Conservation (phyloP, 2,888 invertebrate genomes). For the Gymnosoma rotundatum region DNA sequence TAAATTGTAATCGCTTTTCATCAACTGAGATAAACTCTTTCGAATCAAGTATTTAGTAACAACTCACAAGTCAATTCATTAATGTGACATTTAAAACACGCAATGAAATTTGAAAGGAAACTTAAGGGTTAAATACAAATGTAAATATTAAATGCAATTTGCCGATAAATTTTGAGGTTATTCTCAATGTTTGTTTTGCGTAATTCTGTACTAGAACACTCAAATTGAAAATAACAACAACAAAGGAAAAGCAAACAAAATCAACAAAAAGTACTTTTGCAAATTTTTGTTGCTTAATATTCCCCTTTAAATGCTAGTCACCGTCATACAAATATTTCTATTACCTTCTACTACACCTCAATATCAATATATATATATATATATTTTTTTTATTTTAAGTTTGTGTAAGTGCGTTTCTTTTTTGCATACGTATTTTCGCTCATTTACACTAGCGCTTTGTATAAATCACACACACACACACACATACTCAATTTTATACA, state of each 20-base stretch:
- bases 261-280: slow-evolving; percentile 47
- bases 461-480: slow-evolving; percentile 41
- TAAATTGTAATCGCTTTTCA: too few species aligned
- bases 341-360: slow-evolving; percentile 65
- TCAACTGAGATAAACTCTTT: too few species aligned
- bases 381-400: slow-evolving; percentile 39
- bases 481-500: background rate
- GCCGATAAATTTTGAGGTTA: slow-evolving; percentile 63
- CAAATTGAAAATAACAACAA: slow-evolving; percentile 1
- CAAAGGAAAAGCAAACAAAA: slow-evolving; percentile 6
- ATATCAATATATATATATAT: slow-evolving; percentile 47
- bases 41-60: too few species aligned
- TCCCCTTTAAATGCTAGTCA: slow-evolving; percentile 22
- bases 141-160: slow-evolving; percentile 29
- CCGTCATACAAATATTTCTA: slow-evolving; percentile 42
- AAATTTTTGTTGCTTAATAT: slow-evolving; percentile 41
- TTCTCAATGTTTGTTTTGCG: slow-evolving; percentile 57
- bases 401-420: slow-evolving; percentile 14
- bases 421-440: slow-evolving; percentile 26
- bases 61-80: background rate
- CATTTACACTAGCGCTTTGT: slow-evolving; percentile 57
- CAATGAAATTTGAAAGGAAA: slow-evolving; percentile 6
- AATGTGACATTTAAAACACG: background rate
- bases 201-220: slow-evolving; percentile 36
- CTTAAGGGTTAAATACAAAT: slow-evolving; percentile 42